Evolutionary conservation across 1,140 invertebrate genomes (phyloP), one percentile per base, ranked within the genome.

Genomic region (Medauroidea extradentata): DNA sequence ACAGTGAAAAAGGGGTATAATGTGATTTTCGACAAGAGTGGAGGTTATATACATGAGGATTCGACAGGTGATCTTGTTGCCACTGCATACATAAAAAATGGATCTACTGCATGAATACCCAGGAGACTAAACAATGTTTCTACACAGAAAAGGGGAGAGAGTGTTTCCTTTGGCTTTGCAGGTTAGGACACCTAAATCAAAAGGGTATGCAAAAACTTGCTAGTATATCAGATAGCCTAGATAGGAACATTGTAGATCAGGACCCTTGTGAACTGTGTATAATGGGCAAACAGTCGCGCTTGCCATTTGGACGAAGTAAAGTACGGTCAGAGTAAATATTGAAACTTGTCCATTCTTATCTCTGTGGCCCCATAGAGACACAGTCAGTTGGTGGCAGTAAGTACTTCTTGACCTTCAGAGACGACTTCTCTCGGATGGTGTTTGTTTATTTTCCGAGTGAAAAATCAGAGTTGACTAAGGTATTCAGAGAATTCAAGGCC

Each of bases 391-490:
- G 68, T 9, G 67, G 63, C 5, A 54, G 62, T 2, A 57, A 54
- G 21, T 72, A 68, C 61, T 72, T 71, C 52, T 16, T 73, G 7
- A 53, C 69, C 9, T 64, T 75, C 24, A 63, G 69, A 16, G 72
- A 76, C 64, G 71, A 75, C 42, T 60, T 57, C 23, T 65, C 67
- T 7, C 43, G 65, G 41, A 70, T 67, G 59, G 63, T 61, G 8
- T 64, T 62, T 63, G 67, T 73, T n/a, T 72, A 67, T 48, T 67
- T 74, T 18, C 16, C 75, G n/a, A 67, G 67, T 48, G n/a, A 63
- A 1, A 75, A 75, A 63, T 23, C 65, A 66, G 50, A 73, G 54
- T 69, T 70, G 5, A 65, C 65, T 29, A 21, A 67, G 9, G 42
- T 19, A 25, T 68, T 73, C 49, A 68, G 65, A 63, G 51, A 70